Percentiles rank a stretch among this genome's conserved stretches.
Conservation (phyloP, 2,113 vertebrate species). For the Diadophis punctatus region DNA sequence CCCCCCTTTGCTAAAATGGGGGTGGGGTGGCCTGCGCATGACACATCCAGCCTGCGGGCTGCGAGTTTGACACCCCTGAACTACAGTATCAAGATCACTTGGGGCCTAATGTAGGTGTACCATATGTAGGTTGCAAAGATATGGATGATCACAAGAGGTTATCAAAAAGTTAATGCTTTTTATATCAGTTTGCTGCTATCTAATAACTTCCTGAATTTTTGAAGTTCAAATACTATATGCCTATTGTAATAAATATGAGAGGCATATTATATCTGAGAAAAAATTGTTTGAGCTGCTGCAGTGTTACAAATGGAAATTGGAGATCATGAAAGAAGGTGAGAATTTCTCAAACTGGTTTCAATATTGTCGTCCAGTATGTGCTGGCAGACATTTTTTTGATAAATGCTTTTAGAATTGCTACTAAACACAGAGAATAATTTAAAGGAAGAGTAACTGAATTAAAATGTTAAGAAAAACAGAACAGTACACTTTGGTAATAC, state of each 20-base stretch:
- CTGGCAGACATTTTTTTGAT: constrained; percentile 19
- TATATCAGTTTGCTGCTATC: not conserved
- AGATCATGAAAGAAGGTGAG: constrained; percentile 24
- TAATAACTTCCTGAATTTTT: not conserved
- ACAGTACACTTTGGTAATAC: not conserved
- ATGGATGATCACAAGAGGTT: not conserved
- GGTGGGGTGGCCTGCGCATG: too few species aligned
- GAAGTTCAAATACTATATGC: not conserved
- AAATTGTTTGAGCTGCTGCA: not conserved
- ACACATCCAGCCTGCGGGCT: too few species aligned
- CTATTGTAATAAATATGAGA: not conserved
- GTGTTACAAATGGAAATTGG: constrained; percentile 30
- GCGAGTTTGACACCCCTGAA: too few species aligned
- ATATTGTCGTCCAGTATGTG: constrained; percentile 1
- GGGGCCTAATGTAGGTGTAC: not conserved
- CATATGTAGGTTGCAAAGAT: not conserved
- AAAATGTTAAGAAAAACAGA: constrained; percentile 12
- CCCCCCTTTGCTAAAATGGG: too few species aligned
- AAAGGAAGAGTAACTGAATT: not conserved
- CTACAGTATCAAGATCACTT: not conserved
- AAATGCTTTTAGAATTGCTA: constrained; percentile 12
- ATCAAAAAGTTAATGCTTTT: not conserved
- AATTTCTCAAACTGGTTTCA: constrained; percentile 27
- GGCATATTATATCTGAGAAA: not conserved
- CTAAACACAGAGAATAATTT: not conserved